phyloP scores from a whole-genome alignment of 2,888 invertebrate genomes.

The Autographa pulchrina region DNA sequence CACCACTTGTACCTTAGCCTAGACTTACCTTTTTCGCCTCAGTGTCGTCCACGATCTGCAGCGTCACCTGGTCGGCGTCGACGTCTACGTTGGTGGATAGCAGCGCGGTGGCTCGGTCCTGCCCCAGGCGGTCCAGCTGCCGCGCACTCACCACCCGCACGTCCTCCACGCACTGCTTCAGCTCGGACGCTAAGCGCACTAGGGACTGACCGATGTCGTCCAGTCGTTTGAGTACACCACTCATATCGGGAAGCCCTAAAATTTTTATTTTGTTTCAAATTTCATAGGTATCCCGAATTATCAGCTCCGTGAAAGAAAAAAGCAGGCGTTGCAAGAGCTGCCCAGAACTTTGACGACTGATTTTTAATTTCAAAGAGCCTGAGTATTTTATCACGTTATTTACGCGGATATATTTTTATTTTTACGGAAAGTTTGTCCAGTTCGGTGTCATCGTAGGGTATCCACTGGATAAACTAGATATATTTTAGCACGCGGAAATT shows the following conservation, averaged over 20 bases:
- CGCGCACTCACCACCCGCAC: constrained; percentile 91
- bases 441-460: too few relatives aligned
- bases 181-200: constrained; percentile 91
- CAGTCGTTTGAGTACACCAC: constrained; percentile 90
- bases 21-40: constrained; percentile 92
- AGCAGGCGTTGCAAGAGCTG: neutral
- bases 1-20: constrained; percentile 4
- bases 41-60: constrained; percentile 89
- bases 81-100: constrained; percentile 92
- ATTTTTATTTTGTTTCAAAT: constrained; percentile 9
- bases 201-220: constrained; percentile 93
- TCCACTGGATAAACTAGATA: too few relatives aligned
- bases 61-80: constrained; percentile 83
- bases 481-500: neutral
- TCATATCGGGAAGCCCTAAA: constrained; percentile 77
- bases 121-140: constrained; percentile 90
- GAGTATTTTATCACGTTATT: neutral
- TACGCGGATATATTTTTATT: neutral
- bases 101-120: constrained; percentile 91
- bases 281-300: neutral
- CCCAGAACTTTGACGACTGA: neutral
- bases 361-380: neutral
- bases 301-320: neutral
- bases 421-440: too few relatives aligned
- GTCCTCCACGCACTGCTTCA: constrained; percentile 93